A percentile compares a stretch with the other conserved stretches of the same genome.
These are phyloP conservation scores for Mus musculus DNA, from an alignment of 2,113 vertebrate species.

Conservation along the genomic window GRCm39 chr10:123384001-123384500, in stretches of 20 bases:
- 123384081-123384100: not conserved
- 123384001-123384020: not conserved
- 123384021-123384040: not conserved
- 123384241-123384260: slow-evolving; percentile 50
- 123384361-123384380: slow-evolving; percentile 28
- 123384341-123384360: slow-evolving; percentile 48
- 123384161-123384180: slow-evolving; percentile 41
- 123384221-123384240: slow-evolving; percentile 24
- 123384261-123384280: slow-evolving; percentile 29
- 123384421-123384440: slow-evolving; percentile 75
- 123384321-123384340: slow-evolving; percentile 53
- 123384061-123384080: slow-evolving; percentile 33
- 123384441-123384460: slow-evolving; percentile 71
- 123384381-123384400: slow-evolving; percentile 67
- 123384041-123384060: slow-evolving; percentile 3
- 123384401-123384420: slow-evolving; percentile 71
- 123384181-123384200: slow-evolving; percentile 41
- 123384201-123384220: slow-evolving; percentile 16
- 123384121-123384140: not conserved
- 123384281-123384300: slow-evolving; percentile 56
- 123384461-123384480: slow-evolving; percentile 74
- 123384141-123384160: slow-evolving; percentile 2
- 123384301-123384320: slow-evolving; percentile 23
- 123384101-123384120: not conserved
- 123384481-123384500: slow-evolving; percentile 61